Evolutionary conservation across 2,888 invertebrate species (phyloP).

Genomic region (Dorcus hopei): DNA sequence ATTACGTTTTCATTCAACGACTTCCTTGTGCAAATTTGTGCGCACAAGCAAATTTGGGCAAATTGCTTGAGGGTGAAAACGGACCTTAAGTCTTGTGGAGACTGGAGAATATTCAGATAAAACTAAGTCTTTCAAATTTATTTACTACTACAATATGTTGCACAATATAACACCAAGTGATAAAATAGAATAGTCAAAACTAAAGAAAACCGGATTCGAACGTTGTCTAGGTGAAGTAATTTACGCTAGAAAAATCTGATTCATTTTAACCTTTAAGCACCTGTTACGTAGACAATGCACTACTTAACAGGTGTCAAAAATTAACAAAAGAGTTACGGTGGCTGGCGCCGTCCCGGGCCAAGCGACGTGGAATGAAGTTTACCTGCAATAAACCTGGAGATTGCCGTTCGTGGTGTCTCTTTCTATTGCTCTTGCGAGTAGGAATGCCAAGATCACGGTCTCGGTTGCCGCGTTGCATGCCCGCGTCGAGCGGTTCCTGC

Average conservation of each 20-base stretch:
- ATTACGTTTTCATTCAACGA: too few relatives aligned
- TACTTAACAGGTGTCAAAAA: conserved; percentile 19
- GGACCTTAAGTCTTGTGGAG: too few relatives aligned
- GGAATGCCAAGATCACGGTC: conserved; percentile 48
- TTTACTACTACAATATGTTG: too few relatives aligned
- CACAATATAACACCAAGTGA: too few relatives aligned
- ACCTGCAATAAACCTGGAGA: conserved; percentile 29
- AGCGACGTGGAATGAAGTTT: conserved; percentile 27
- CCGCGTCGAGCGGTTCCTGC: conserved; percentile 28
- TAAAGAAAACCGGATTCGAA: background rate
- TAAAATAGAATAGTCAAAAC: background rate
- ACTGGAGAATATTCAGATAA: too few relatives aligned
- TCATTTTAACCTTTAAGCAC: conserved; percentile 4
- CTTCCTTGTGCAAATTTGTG: too few relatives aligned
- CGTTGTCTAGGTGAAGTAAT: background rate
- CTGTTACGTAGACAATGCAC: conserved; percentile 12
- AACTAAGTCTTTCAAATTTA: too few relatives aligned
- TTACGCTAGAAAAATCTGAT: too few relatives aligned
- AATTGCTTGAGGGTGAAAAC: too few relatives aligned
- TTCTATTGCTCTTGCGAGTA: conserved; percentile 26
- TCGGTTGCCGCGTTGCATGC: conserved; percentile 35
- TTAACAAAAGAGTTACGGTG: conserved; percentile 14
- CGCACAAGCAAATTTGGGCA: too few relatives aligned
- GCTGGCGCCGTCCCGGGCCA: background rate
- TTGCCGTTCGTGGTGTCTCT: conserved; percentile 25